Evolutionary conservation across 2,113 vertebrate species (phyloP), one percentile per base, ranked within the genome.

Genomic region (Suricata suricatta): DNA sequence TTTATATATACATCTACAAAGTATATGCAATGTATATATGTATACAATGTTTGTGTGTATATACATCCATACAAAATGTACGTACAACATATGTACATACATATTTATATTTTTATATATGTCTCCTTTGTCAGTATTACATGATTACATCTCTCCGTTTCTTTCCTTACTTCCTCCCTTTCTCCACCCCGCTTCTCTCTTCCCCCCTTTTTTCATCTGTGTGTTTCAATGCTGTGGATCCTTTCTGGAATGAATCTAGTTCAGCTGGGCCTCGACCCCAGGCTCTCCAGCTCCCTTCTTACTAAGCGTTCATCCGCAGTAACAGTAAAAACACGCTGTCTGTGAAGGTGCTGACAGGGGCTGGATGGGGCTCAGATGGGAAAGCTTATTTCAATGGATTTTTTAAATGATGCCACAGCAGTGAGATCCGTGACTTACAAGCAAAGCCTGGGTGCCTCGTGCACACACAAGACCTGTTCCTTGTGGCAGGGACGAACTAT

Each of bases 221-320:
- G 33, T 76, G 38, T 90, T 74, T 89, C 83, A 87, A 4, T 44
- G 54, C 25, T 80, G 38, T 54, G 41, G 91, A 84, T 93, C 47
- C 80, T 88, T 96, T 92, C 77, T 96, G 96, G 88, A 95, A 82
- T 27, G n/a, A 81, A 66, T 94, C 87, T 88, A 76, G 63, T 71
- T 95, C 68, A 80, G 82, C 35, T 69, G 60, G 63, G 14, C 54
- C 81, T 31, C 47, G 29, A n/a, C 19, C 41, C 35, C n/a, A 87
- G 44, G 52, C 29, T 88, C 76, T 85, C 54, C 44, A 31, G 60
- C 64, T 92, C 35, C 50, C 21, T 95, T 94, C 44, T 71, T 90
- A 17, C 87, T 41, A 63, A 96, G 52, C 47, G 82, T 80, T 23
- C 71, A 63, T 90, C 68, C 11, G 15, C 44, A 79, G 83, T 50